These are phyloP conservation scores for Acanthosoma haemorrhoidale DNA, from an alignment of 2,888 invertebrate genomes.

Conservation along the genomic window DNA sequence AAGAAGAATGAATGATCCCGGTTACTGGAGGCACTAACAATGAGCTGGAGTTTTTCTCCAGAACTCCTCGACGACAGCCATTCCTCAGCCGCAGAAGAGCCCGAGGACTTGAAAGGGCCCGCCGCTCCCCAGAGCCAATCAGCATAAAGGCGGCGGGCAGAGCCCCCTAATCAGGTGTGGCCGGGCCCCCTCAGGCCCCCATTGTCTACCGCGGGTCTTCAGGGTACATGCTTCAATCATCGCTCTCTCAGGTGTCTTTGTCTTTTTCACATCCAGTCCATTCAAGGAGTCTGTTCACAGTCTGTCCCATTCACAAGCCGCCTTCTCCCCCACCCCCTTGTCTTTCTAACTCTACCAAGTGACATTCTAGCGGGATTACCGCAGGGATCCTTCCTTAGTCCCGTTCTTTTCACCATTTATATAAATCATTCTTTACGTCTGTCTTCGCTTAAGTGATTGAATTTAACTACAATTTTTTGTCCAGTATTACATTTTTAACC, in stretches of 20 bases:
- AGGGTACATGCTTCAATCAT: slow-evolving; percentile 12
- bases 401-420: neutral
- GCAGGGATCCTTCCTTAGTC: neutral
- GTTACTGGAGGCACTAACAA: no score
- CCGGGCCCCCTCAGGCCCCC: neutral
- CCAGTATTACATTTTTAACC: no score
- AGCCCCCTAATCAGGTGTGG: neutral
- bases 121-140: neutral
- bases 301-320: slow-evolving; percentile 3
- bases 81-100: neutral
- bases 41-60: no score
- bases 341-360: neutral
- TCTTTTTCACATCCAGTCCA: slow-evolving; percentile 4
- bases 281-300: slow-evolving; percentile 3
- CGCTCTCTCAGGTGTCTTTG: slow-evolving; percentile 2
- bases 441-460: no score
- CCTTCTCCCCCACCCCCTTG: neutral
- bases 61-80: no score
- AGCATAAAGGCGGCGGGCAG: neutral
- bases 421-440: no score
- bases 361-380: neutral
- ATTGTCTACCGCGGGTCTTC: neutral
- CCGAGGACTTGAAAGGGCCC: neutral
- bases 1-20: no score
- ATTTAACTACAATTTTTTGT: no score